phyloP scores from a whole-genome alignment of 2,797 vertebrate species.

The Centropyge bicolor region DNA sequence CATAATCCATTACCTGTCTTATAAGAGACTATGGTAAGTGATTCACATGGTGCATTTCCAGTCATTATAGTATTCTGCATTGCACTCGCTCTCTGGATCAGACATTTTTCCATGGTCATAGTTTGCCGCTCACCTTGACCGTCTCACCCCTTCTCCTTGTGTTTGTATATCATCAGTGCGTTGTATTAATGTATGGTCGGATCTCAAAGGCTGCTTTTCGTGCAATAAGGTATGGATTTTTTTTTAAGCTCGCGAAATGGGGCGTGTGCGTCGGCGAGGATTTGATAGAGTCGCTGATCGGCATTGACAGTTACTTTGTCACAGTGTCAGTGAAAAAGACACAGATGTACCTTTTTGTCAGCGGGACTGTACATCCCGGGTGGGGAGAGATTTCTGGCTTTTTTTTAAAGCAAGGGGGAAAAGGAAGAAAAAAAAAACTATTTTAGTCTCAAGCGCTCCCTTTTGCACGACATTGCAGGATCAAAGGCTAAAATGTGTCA shows the following conservation, averaged over 20 bases:
- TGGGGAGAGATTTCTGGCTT: conserved; percentile 9
- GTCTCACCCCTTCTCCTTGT: neutral
- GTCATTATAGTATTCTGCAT: conserved; percentile 52
- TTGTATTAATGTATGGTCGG: conserved; percentile 14
- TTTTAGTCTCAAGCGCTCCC: conserved; percentile 51
- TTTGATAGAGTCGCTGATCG: conserved; percentile 51
- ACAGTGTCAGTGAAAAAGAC: conserved; percentile 42
- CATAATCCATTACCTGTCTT: conserved; percentile 67
- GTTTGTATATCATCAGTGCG: conserved; percentile 39
- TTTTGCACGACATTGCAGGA: conserved; percentile 44
- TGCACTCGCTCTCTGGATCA: conserved; percentile 35
- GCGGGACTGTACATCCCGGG: conserved; percentile 3
- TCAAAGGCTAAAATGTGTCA: conserved; percentile 73
- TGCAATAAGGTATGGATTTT: conserved; percentile 21
- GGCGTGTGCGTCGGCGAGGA: conserved; percentile 19
- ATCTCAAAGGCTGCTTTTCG: conserved; percentile 4
- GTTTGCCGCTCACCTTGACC: conserved; percentile 19
- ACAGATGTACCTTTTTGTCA: conserved; percentile 36
- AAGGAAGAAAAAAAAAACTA: conserved; percentile 1
- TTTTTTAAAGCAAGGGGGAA: conserved; percentile 4
- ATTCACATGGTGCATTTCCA: conserved; percentile 63
- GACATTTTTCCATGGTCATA: conserved; percentile 27
- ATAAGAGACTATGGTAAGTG: conserved; percentile 60
- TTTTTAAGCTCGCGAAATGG: neutral
- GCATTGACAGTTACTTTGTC: conserved; percentile 50